A percentile compares a stretch with the other conserved stretches of the same genome.
These are phyloP conservation scores for Scarus forsteni DNA, from an alignment of 2,797 vertebrate genomes.

Conservation along the genomic window DNA sequence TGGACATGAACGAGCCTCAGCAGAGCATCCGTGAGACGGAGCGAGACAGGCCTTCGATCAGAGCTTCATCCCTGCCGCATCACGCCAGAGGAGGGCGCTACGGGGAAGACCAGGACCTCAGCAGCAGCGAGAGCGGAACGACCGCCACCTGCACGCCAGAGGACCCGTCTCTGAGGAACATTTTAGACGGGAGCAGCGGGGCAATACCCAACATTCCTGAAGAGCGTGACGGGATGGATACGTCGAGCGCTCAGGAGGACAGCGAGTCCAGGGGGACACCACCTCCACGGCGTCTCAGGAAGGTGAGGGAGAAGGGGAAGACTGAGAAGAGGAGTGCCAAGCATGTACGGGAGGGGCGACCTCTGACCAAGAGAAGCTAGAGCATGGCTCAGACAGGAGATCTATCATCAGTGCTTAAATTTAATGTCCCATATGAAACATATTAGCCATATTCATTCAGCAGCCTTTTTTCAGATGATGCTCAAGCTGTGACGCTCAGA, in stretches of 20 bases:
- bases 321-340: slow-evolving; percentile 89
- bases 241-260: slow-evolving; percentile 83
- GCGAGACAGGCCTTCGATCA: slow-evolving; percentile 88
- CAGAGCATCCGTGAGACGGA: slow-evolving; percentile 87
- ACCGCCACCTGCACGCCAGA: slow-evolving; percentile 91
- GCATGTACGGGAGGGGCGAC: slow-evolving; percentile 90
- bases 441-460: neutral
- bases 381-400: slow-evolving; percentile 9
- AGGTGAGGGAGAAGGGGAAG: slow-evolving; percentile 85
- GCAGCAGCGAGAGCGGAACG: slow-evolving; percentile 94
- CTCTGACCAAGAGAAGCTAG: slow-evolving; percentile 84
- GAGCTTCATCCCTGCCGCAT: slow-evolving; percentile 81
- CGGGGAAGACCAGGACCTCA: slow-evolving; percentile 91
- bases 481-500: neutral
- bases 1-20: slow-evolving; percentile 95
- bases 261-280: slow-evolving; percentile 84
- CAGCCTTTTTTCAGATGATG: neutral
- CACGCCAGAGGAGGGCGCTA: slow-evolving; percentile 81
- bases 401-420: slow-evolving; percentile 18
- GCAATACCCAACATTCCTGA: slow-evolving; percentile 87
- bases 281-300: slow-evolving; percentile 83
- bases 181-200: slow-evolving; percentile 88
- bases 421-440: neutral
- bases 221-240: slow-evolving; percentile 83
- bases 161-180: slow-evolving; percentile 88